Conservation (phyloP, 2,113 vertebrate genomes). For the Trochalopteron elliotii region DNA sequence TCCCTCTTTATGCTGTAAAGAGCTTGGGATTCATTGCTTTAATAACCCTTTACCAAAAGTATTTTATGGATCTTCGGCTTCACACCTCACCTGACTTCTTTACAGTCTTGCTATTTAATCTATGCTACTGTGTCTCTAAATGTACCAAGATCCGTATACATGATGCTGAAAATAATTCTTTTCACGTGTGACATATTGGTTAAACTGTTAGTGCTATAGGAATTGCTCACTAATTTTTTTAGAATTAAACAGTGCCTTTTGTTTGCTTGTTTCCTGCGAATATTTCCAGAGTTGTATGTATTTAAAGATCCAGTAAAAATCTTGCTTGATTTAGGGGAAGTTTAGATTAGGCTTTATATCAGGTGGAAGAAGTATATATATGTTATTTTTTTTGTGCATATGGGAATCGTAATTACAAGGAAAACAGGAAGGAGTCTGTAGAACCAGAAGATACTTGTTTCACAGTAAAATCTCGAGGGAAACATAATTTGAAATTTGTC, state of each 20-base stretch:
- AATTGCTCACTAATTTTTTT: neutral
- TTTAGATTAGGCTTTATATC: neutral
- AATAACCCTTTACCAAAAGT: neutral
- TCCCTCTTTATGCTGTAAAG: neutral
- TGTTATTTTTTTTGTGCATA: no score
- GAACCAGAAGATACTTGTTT: neutral
- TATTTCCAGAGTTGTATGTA: neutral
- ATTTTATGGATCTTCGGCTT: accelerated
- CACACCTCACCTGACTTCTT: neutral
- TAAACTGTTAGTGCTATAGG: accelerated
- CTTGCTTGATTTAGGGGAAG: neutral
- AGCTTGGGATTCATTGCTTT: neutral
- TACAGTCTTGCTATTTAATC: neutral
- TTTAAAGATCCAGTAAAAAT: neutral
- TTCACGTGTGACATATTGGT: neutral
- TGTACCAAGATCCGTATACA: neutral
- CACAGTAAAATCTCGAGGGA: neutral
- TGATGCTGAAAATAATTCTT: neutral
- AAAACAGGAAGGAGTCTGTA: accelerated
- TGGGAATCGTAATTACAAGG: neutral
- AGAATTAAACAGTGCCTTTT: neutral
- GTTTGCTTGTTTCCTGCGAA: neutral
- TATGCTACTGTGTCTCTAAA: accelerated
- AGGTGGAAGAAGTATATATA: neutral
- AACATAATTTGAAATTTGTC: neutral